Conservation (phyloP, 1,140 invertebrate genomes). For the Drosophila cardini region DNA sequence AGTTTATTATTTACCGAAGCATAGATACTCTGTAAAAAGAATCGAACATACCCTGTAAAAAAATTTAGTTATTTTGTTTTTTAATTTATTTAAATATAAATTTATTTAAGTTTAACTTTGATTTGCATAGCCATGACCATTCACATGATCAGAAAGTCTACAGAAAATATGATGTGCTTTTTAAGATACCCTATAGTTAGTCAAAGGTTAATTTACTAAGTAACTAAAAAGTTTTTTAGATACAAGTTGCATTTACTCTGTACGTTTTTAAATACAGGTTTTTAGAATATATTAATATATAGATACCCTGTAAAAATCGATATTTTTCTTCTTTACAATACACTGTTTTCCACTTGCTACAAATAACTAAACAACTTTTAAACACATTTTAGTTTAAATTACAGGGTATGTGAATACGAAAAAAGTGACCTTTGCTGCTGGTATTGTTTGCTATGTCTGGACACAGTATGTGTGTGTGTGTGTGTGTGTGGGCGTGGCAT, state of each 20-base stretch:
- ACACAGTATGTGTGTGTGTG: constrained; percentile 3
- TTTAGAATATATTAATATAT: not conserved
- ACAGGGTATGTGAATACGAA: constrained; percentile 1
- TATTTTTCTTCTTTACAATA: not conserved
- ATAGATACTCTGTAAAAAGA: not conserved
- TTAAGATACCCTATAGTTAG: too few relatives aligned
- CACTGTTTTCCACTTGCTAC: too few relatives aligned
- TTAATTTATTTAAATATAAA: too few relatives aligned
- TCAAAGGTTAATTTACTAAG: too few relatives aligned
- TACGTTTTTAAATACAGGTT: not conserved
- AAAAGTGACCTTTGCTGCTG: not conserved
- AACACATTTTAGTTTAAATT: not conserved
- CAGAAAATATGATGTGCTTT: too few relatives aligned
- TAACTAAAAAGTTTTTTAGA: too few relatives aligned
- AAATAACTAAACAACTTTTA: not conserved
- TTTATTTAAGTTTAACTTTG: too few relatives aligned
- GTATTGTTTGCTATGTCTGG: not conserved
- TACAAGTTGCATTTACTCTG: too few relatives aligned
- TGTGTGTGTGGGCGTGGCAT: constrained; percentile 8
- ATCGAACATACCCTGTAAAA: not conserved
- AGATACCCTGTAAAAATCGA: constrained; percentile 14
- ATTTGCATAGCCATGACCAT: too few relatives aligned
- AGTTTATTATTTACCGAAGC: not conserved
- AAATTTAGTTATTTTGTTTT: too few relatives aligned
- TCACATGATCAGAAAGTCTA: too few relatives aligned